phyloP scores from a whole-genome alignment of 2,888 invertebrate genomes.

The Cantharis rustica region DNA sequence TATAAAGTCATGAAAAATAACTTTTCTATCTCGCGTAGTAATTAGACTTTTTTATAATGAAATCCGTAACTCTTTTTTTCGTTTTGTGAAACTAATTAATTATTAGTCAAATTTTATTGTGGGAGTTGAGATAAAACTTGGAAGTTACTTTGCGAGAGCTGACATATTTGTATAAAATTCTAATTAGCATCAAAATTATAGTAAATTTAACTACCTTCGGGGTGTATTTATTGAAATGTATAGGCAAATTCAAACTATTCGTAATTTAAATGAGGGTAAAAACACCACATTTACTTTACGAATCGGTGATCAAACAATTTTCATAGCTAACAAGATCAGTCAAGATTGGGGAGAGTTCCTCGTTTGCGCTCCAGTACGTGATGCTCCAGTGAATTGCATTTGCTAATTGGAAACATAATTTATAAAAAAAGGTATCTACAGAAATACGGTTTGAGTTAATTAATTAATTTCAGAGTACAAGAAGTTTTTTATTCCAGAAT shows the following conservation, averaged over 20 bases:
- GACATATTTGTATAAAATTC: too few relatives aligned
- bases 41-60: not conserved
- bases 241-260: slow-evolving; percentile 27
- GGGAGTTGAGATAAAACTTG: not conserved
- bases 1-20: not conserved
- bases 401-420: slow-evolving; percentile 41
- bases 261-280: slow-evolving; percentile 39
- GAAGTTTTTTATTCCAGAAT: not conserved
- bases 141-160: not conserved
- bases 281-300: slow-evolving; percentile 54
- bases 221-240: not conserved
- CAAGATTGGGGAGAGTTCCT: slow-evolving; percentile 38
- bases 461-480: slow-evolving; percentile 3
- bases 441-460: slow-evolving; percentile 6
- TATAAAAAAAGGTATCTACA: slow-evolving; percentile 1
- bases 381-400: slow-evolving; percentile 42
- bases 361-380: slow-evolving; percentile 36
- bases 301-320: slow-evolving; percentile 58
- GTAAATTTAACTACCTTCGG: not conserved
- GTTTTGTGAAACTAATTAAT: not conserved
- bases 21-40: not conserved
- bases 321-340: slow-evolving; percentile 55
- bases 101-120: not conserved
- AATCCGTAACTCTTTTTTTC: not conserved
- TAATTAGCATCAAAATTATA: not conserved